These are phyloP conservation scores for Leptonema lineaticorne DNA, from an alignment of 1,140 invertebrate genomes.

Conservation along the genomic window DNA sequence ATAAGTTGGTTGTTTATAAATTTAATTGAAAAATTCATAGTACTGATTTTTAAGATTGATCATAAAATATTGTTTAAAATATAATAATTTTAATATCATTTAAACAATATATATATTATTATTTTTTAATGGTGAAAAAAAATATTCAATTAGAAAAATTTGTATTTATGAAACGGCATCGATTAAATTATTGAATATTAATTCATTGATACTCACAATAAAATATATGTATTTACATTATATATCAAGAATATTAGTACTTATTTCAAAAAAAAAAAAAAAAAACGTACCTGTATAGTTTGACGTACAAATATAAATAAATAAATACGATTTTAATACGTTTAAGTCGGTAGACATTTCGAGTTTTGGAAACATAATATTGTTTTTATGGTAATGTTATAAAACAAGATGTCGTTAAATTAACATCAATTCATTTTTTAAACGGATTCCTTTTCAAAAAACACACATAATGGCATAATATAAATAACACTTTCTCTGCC, in stretches of 20 bases:
- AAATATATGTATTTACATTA: background rate
- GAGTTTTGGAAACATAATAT: constrained; percentile 16
- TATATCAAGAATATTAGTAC: background rate
- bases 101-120: too few species aligned
- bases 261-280: background rate
- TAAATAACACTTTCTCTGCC: constrained; percentile 15
- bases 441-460: constrained; percentile 10
- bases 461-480: constrained; percentile 9
- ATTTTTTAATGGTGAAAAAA: too few species aligned
- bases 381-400: constrained; percentile 18
- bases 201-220: too few species aligned
- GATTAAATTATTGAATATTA: too few species aligned
- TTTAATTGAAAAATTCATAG: too few species aligned
- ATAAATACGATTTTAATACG: constrained; percentile 19
- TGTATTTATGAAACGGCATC: too few species aligned
- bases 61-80: too few species aligned
- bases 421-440: constrained; percentile 15
- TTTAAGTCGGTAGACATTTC: constrained; percentile 9
- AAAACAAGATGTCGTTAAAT: constrained; percentile 18
- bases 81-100: too few species aligned
- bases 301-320: background rate
- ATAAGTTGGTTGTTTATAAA: too few species aligned
- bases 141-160: too few species aligned
- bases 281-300: background rate
- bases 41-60: too few species aligned